Evolutionary conservation across 2,113 vertebrate genomes (phyloP).

Genomic region (Fulica atra): DNA sequence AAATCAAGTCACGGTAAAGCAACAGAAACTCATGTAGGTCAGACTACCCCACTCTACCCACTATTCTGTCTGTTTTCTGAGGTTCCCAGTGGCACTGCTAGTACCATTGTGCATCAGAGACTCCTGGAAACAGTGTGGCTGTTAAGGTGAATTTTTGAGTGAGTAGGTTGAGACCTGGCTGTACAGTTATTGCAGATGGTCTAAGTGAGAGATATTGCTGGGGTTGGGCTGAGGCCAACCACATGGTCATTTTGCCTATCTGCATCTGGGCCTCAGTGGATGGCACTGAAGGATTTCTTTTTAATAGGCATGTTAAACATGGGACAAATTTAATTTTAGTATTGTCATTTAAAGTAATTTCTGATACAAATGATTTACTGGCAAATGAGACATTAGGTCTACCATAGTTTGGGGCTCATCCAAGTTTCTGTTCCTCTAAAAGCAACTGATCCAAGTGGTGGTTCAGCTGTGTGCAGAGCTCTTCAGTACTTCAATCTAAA

Average conservation of each 20-base stretch:
- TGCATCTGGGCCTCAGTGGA: not conserved
- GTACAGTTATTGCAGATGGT: not conserved
- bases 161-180: not conserved
- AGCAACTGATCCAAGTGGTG: not conserved
- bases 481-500: not conserved
- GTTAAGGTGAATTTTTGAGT: not conserved
- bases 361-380: slow-evolving; percentile 15
- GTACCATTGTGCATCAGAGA: not conserved
- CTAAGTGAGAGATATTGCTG: not conserved
- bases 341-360: slow-evolving; percentile 21
- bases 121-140: not conserved
- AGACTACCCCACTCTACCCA: not conserved
- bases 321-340: slow-evolving; percentile 16
- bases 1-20: not conserved
- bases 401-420: not conserved
- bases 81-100: not conserved
- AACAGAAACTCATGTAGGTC: not conserved
- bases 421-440: not conserved
- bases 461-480: not conserved
- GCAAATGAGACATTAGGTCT: not conserved
- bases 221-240: not conserved
- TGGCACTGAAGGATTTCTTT: slow-evolving; percentile 16
- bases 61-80: not conserved
- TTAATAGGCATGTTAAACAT: slow-evolving; percentile 19
- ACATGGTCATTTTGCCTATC: not conserved